Base-by-base conservation (phyloP, 2,888 invertebrate genomes). In the Cantharis rustica region DNA sequence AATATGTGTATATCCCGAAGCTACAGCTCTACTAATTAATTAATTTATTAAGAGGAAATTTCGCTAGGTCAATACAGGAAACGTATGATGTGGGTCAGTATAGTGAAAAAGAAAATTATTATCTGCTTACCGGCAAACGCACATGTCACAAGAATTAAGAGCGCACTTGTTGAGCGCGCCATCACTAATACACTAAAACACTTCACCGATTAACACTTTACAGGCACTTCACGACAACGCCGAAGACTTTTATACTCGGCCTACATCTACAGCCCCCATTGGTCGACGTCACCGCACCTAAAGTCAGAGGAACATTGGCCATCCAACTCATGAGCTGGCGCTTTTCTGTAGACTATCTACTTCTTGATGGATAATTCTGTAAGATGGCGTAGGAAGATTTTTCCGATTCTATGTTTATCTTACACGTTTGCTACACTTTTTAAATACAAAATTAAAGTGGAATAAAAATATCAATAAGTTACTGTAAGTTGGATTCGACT, bases 181-280 rank as follows among this genome's bases (percentile, higher is more conserved):
- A 88, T 87, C 86, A 86, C 86, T 82, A 81, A 84, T 80, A 82
- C 84, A 85, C 84, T 83, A 82, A 83, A 84, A 82, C 85, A 85
- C 86, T 83, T 86, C 86, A 86, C 86, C 80, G 86, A 85, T 84
- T 84, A 84, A 84, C 84, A 86, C 87, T 85, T 86, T 86, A 87
- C 87, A 88, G 87, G 83, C 86, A 86, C 85, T 85, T 85, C 84
- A 84, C 85, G 82, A 82, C 84, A 84, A 82, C 84, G 85, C 84
- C 83, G 83, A 84, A 81, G 84, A 84, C 87, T 88, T 88, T 86
- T 88, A 88, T 88, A 88, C 84, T 85, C 87, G 87, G 87, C 87
- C 86, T 87, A 87, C 86, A 86, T 87, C 85, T 84, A 84, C 85
- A 83, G 85, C 86, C 86, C 85, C 86, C 85, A 85, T 86, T 83